A percentile compares a stretch with the other conserved stretches of the same genome.
These are phyloP conservation scores for Falco naumanni DNA, from an alignment of 2,797 vertebrate species.

Conservation along the genomic window DNA sequence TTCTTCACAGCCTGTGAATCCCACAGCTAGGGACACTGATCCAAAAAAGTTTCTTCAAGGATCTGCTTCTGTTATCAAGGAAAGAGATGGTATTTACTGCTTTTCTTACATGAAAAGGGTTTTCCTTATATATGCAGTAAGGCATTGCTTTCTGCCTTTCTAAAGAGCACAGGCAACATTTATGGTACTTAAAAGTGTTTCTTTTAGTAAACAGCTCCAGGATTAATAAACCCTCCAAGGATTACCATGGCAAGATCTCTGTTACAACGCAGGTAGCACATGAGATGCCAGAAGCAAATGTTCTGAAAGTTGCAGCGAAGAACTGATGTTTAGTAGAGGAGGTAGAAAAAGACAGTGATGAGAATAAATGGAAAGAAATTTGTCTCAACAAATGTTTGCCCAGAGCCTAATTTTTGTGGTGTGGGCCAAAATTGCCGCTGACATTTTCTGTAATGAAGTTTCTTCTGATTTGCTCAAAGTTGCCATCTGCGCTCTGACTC, in stretches of 20 bases:
- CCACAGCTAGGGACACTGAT: not conserved
- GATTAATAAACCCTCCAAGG: not conserved
- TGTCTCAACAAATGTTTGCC: not conserved
- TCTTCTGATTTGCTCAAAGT: slow-evolving; percentile 8
- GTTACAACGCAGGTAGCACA: rapidly evolving
- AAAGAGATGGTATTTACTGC: not conserved
- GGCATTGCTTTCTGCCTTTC: not conserved
- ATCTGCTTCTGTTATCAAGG: not conserved
- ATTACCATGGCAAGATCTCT: not conserved
- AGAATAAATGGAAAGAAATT: slow-evolving; percentile 37
- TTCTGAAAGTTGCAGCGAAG: not conserved
- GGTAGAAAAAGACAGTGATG: not conserved
- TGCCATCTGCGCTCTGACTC: slow-evolving; percentile 19
- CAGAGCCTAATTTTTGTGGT: not conserved
- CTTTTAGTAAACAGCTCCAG: not conserved
- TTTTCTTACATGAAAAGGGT: not conserved
- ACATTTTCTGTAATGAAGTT: slow-evolving; percentile 50
- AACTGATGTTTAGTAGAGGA: not conserved
- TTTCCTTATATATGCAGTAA: not conserved
- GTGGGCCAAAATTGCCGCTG: slow-evolving; percentile 13
- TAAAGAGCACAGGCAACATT: not conserved
- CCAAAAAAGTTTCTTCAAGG: not conserved
- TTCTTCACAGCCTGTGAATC: not conserved
- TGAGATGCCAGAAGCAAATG: not conserved
- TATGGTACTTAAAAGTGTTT: not conserved